These are phyloP conservation scores for Habrosyne pyritoides DNA, from an alignment of 2,888 invertebrate genomes.

Conservation along the genomic window DNA sequence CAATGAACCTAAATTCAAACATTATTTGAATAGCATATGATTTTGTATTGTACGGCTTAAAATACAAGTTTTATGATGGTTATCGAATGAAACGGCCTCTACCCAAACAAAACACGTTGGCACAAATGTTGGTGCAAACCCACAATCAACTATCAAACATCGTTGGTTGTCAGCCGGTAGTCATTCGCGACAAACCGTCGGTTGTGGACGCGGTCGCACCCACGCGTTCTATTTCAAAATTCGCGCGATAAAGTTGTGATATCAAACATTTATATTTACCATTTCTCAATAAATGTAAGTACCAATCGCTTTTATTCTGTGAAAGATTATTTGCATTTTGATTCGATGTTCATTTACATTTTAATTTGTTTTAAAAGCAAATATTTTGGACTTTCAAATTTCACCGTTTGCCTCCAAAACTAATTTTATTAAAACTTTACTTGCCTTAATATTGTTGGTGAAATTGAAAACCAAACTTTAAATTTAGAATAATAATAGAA, in stretches of 20 bases:
- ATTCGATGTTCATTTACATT: too few species aligned
- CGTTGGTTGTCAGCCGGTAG: conserved; percentile 6
- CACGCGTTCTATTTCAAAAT: neutral
- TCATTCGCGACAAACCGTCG: conserved; percentile 9
- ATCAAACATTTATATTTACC: conserved; percentile 1
- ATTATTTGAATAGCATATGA: neutral
- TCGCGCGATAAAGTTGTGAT: conserved; percentile 7
- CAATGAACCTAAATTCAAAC: neutral
- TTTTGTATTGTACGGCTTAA: neutral
- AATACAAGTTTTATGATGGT: neutral
- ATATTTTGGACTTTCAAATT: too few species aligned
- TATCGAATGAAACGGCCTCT: neutral
- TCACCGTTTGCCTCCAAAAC: too few species aligned
- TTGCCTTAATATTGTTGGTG: too few species aligned
- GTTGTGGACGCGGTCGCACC: conserved; percentile 6
- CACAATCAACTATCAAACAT: neutral
- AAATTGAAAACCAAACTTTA: too few species aligned
- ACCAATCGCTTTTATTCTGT: neutral
- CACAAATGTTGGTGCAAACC: neutral
- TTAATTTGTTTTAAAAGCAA: too few species aligned
- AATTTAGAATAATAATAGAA: too few species aligned
- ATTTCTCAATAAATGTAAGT: neutral
- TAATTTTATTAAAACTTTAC: too few species aligned
- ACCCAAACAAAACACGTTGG: neutral
- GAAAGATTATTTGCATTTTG: neutral